Conservation (phyloP, 2,888 invertebrate species). For the Hofmannophila pseudospretella region DNA sequence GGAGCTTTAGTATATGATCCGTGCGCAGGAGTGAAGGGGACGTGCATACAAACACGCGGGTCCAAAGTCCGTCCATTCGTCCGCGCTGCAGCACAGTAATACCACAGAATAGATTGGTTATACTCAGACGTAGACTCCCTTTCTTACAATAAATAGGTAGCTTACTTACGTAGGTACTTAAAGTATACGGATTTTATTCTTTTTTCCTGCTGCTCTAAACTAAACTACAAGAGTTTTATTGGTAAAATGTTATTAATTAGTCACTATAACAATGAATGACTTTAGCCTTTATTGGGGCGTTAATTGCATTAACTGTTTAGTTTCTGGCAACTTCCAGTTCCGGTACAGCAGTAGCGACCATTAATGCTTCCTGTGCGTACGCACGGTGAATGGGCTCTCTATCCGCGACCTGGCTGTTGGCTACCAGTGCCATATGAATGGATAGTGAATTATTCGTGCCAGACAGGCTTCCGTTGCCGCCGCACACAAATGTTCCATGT, state of each 20-base stretch:
- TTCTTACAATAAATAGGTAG: too few relatives aligned
- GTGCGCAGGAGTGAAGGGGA: constrained; percentile 48
- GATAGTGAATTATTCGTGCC: constrained; percentile 60
- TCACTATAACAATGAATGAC: too few relatives aligned
- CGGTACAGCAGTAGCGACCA: constrained; percentile 51
- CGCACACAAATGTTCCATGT: constrained; percentile 57
- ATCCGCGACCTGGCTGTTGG: constrained; percentile 34
- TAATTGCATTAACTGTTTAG: too few relatives aligned
- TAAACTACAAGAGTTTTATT: too few relatives aligned
- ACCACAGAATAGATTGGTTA: too few relatives aligned
- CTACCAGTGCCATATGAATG: constrained; percentile 55
- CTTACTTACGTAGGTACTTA: too few relatives aligned
- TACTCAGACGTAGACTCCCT: too few relatives aligned
- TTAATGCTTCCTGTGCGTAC: constrained; percentile 63
- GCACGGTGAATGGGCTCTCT: constrained; percentile 45
- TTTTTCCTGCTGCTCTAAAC: too few relatives aligned
- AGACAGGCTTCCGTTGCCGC: constrained; percentile 67
- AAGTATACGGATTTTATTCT: too few relatives aligned
- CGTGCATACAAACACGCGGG: constrained; percentile 55
- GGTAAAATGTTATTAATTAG: too few relatives aligned
- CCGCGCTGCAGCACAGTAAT: constrained; percentile 53
- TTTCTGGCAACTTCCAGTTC: constrained; percentile 62
- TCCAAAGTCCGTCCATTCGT: constrained; percentile 69
- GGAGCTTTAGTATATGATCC: constrained; percentile 7
- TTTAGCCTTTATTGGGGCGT: too few relatives aligned